Base-by-base conservation (phyloP, 2,888 invertebrate species). In the Agrotis puta region DNA sequence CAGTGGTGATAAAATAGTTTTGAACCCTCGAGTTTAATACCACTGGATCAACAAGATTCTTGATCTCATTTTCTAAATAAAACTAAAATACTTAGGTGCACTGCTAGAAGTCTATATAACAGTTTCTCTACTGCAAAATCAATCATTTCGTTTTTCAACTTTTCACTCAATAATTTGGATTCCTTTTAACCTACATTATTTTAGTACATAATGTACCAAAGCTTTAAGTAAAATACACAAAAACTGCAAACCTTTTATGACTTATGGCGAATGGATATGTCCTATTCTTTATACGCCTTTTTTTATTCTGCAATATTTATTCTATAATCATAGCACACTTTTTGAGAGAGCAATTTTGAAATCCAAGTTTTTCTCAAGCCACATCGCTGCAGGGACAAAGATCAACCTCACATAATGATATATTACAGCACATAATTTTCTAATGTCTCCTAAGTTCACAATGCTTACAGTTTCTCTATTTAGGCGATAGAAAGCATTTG, bases 401-500 rank as follows among this genome's bases (percentile, higher is more conserved):
- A 16, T 68, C 67, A 79, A 72, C 47, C 43, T 7, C 50, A 24
- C n/a, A 24, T 75, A 70, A 79, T 76, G 62, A 76, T 70, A 83
- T 68, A 83, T 72, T 51, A 68, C 63, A 1, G n/a, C n/a, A 59
- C 18, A 79, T 63, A 59, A 79, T 80, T 81, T 75, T 81, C 83
- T 68, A 72, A 83, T 81, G 76, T 83, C 80, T 56, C 53, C 14
- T 53, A 65, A 70, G 63, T 62, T 74, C 64, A 68, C 48, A 69
- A 63, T 56, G 24, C 27, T 53, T 16, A 67, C 20, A 53, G 54
- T 75, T 62, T 73, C 80, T 59, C 81, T 74, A 70, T 82, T 82
- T 81, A 88, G 89, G 89, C 88, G 88, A 85, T 88, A 88, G 91
- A 92, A 92, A 92, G 92, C 84, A 24, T 61, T 66, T 67, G 66